Base-by-base conservation (phyloP, 2,888 invertebrate species). In the Amiota mariae region DNA sequence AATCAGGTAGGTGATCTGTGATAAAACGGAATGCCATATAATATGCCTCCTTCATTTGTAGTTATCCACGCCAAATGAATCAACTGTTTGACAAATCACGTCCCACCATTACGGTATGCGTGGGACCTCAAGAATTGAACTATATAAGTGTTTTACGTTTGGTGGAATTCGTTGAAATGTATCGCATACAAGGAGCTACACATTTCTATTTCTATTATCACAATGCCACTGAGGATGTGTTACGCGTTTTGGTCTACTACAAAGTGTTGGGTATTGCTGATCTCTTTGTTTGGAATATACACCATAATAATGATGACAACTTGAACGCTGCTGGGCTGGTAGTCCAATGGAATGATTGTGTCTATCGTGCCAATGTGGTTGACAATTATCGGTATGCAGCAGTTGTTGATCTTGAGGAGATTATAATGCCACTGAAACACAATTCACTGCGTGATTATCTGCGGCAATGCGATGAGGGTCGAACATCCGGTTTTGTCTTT, bases 321-420 rank as follows among this genome's bases (percentile, higher is more conserved):
- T 79, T 91, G 0, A 88, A 91, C 70, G 88, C 89, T 1, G 96
- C 95, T 84, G 97, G 96, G 0, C 92, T 96, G 76, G 96, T 97
- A 87, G 97, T 96, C 0, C 96, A 97, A 56, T 93, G 97, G 84
- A 97, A 97, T 90, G 97, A 97, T 90, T 97, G 97, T 89, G 92
- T 97, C 15, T 97, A 97, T 90, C 93, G 97, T 78, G 95, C 95
- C 71, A 96, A 97, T 94, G 93, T 95, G 75, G 88, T 91, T 73
- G 88, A 90, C 74, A 91, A 91, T 64, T 95, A 94, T 81, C 94
- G 95, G 73, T 96, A 96, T 91, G 92, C 96, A 15, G 92, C 96
- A 3, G 93, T 97, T 70, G 93, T 97, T 71, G 97, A 97, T 88
- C 91, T 97, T 76, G 97, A 97, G 85, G 97, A 97, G 88, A 94